Conservation (phyloP, 2,113 vertebrate species). For the Camelus bactrianus region DNA sequence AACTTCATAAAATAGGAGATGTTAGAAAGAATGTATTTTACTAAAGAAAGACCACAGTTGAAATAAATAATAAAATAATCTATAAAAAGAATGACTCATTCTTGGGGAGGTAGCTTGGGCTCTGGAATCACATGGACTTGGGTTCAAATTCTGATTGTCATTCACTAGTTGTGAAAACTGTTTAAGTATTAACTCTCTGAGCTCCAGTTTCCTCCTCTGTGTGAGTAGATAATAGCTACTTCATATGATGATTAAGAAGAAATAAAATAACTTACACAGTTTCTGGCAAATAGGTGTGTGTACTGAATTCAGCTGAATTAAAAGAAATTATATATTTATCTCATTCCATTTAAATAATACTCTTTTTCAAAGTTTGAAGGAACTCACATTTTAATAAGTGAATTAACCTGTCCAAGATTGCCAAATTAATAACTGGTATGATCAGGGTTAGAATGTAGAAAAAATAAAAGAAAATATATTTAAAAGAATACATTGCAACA, state of each 20-base stretch:
- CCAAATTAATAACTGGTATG: background rate
- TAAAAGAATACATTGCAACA: background rate
- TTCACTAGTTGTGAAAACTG: background rate
- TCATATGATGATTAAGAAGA: background rate
- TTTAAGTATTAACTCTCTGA: background rate
- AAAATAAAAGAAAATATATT: background rate
- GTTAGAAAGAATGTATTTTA: background rate
- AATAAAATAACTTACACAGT: background rate
- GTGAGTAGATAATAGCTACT: background rate
- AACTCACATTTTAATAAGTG: background rate
- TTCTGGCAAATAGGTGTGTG: background rate
- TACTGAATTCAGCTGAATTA: background rate
- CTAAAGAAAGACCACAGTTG: background rate
- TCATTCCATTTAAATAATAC: background rate
- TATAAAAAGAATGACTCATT: background rate
- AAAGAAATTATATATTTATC: background rate
- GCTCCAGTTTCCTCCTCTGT: background rate
- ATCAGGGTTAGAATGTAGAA: background rate
- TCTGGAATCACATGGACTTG: background rate
- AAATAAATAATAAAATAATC: constrained; percentile 10
- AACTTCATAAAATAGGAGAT: background rate
- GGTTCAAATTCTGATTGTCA: background rate
- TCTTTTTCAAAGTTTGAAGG: background rate
- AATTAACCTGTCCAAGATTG: background rate
- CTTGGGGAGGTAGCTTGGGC: accelerated